phyloP scores from a whole-genome alignment of 2,113 vertebrate species.

The Polyodon spathula region DNA sequence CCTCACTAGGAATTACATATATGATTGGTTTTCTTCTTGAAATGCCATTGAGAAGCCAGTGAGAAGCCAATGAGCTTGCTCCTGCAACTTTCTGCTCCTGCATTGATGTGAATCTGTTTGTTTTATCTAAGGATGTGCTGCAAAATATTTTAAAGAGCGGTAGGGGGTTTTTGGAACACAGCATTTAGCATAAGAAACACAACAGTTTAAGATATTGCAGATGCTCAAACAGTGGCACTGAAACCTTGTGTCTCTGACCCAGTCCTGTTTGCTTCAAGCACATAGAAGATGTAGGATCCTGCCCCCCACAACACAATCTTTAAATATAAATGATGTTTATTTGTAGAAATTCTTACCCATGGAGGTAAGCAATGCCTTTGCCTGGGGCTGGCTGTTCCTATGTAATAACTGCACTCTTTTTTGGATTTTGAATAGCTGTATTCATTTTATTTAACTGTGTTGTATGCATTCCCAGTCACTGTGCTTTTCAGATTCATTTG shows the following conservation, averaged over 20 bases:
- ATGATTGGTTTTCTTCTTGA: no score
- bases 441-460: slow-evolving; percentile 52
- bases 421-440: slow-evolving; percentile 34
- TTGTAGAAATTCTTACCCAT: slow-evolving; percentile 17
- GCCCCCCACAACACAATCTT: slow-evolving; percentile 14
- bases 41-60: no score
- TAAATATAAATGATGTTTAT: slow-evolving; percentile 33
- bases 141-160: no score
- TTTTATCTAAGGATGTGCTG: no score
- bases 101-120: no score
- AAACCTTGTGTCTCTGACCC: no score
- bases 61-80: no score
- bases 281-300: not conserved
- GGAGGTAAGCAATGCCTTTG: slow-evolving; percentile 30
- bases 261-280: slow-evolving; percentile 7
- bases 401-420: slow-evolving; percentile 46
- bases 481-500: slow-evolving; percentile 77
- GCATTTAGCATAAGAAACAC: no score
- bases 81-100: no score
- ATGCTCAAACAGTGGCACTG: slow-evolving; percentile 7
- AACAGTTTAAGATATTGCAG: not conserved
- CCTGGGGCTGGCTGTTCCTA: slow-evolving; percentile 36
- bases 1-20: no score
- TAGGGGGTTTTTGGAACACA: no score
- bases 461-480: slow-evolving; percentile 63